Conservation (phyloP, 2,797 vertebrate species). For the Etheostoma nigrum region DNA sequence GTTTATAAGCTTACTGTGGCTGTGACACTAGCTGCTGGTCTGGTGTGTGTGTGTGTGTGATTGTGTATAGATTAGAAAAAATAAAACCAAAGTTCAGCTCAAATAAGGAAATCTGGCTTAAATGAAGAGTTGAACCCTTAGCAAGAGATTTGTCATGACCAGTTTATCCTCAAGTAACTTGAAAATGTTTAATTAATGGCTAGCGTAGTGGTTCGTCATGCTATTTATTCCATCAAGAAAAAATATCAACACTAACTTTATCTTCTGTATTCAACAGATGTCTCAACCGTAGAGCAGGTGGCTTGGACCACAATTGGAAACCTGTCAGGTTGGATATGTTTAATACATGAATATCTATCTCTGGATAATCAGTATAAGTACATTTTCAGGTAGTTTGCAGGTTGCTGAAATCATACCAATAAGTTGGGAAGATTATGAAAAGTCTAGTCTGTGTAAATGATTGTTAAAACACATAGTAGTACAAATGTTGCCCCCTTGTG, state of each 20-base stretch:
- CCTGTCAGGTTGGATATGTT: slow-evolving; percentile 50
- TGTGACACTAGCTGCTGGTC: background rate
- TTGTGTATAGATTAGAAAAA: background rate
- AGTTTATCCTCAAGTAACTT: background rate
- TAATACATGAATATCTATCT: background rate
- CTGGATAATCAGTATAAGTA: background rate
- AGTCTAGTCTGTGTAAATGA: background rate
- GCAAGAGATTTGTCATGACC: background rate
- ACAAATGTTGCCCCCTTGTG: slow-evolving; percentile 26
- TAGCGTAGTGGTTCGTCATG: background rate
- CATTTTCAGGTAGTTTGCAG: background rate
- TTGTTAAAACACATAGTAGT: too few relatives aligned
- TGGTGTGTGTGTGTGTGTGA: background rate
- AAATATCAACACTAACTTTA: background rate
- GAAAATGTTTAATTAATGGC: background rate
- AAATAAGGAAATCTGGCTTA: background rate
- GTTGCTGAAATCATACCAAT: background rate
- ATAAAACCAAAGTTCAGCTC: background rate
- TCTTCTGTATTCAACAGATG: slow-evolving; percentile 50
- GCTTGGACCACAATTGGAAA: slow-evolving; percentile 23
- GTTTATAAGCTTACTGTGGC: background rate
- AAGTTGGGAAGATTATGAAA: background rate
- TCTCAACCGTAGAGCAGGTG: slow-evolving; percentile 46
- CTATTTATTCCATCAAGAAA: background rate
- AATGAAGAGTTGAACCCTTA: too few relatives aligned